Base-by-base conservation (phyloP, 2,888 invertebrate genomes). In the Heliconius charithonia region DNA sequence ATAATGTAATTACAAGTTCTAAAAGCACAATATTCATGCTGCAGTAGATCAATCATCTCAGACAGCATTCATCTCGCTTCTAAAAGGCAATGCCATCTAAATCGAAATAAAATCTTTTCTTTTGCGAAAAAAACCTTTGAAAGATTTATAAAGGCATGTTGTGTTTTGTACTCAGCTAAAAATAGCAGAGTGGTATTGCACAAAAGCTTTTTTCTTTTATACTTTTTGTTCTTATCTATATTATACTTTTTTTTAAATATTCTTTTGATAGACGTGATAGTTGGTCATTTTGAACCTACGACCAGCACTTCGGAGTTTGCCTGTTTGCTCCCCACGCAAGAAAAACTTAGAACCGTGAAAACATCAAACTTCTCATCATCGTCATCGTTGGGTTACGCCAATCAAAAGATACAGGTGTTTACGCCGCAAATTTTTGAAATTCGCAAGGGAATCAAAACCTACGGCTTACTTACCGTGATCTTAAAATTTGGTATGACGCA, bases 71-170 rank as follows among this genome's bases (percentile, higher is more conserved):
- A 72, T 59, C 10, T 56, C 13, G 10, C 13, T 22, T 29, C 69
- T 25, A 6, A 71, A 56, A 71, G 56, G 71, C 56, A 71, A 71
- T 56, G 56, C 56, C 69, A 69, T 69, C 56, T 56, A 72, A 32
- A 59, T 59, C 59, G 32, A n/a, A 32, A 72, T 72, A 72, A 32
- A 59, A 59, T 56, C 32, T 72, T 72, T 32, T 72, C 72, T 72
- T 72, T 59, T 56, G n/a, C 32, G 32, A 72, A 56, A 72, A 56
- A 59, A 32, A 22, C 56, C 29, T 70, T 65, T 74, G 27, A 74
- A 74, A 63, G 41, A 62, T 74, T 74, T 63, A 63, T 63, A 74
- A 63, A 74, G 63, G 45, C 74, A 45, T 74, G 74, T 74, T 74
- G 37, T 74, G 62, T 74, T 74, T 74, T 74, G 74, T 41, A 65